phyloP scores from a whole-genome alignment of 2,113 vertebrate species.

The Vulpes lagopus region DNA sequence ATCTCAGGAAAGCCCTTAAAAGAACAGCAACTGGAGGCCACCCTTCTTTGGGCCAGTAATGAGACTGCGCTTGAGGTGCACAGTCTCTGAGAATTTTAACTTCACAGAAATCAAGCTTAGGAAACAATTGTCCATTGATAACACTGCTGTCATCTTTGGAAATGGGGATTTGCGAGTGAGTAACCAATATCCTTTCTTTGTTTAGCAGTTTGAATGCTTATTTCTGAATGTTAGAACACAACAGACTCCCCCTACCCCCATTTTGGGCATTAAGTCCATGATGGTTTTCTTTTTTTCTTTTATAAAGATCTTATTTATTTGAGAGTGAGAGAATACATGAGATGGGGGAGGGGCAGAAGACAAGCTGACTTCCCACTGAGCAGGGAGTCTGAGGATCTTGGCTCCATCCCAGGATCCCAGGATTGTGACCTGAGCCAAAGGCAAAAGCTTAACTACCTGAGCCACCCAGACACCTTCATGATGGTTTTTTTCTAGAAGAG shows the following conservation, averaged over 20 bases:
- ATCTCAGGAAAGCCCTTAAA: background rate
- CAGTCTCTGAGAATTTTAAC: background rate
- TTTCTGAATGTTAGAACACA: background rate
- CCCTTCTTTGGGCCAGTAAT: background rate
- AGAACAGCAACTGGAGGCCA: background rate
- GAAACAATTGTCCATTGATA: background rate
- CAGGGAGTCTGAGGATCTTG: too few relatives aligned
- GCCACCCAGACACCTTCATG: too few relatives aligned
- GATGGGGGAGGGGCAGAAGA: too few relatives aligned
- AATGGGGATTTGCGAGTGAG: background rate
- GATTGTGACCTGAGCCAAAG: too few relatives aligned
- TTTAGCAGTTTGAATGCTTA: background rate
- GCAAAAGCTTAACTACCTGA: too few relatives aligned
- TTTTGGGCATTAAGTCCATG: background rate
- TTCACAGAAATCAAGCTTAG: background rate
- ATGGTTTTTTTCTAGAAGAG: background rate
- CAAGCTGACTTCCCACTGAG: too few relatives aligned
- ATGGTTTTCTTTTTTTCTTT: background rate
- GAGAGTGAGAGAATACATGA: too few relatives aligned
- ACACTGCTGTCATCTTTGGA: background rate
- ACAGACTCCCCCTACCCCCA: background rate
- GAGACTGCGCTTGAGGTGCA: background rate
- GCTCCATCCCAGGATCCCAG: too few relatives aligned
- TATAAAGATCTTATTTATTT: too few relatives aligned
- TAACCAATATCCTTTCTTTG: background rate